Percentiles rank a stretch among this genome's conserved stretches.
Evolutionary conservation across 2,113 vertebrate genomes (phyloP).

Genomic region (Seriola quinqueradiata): DNA sequence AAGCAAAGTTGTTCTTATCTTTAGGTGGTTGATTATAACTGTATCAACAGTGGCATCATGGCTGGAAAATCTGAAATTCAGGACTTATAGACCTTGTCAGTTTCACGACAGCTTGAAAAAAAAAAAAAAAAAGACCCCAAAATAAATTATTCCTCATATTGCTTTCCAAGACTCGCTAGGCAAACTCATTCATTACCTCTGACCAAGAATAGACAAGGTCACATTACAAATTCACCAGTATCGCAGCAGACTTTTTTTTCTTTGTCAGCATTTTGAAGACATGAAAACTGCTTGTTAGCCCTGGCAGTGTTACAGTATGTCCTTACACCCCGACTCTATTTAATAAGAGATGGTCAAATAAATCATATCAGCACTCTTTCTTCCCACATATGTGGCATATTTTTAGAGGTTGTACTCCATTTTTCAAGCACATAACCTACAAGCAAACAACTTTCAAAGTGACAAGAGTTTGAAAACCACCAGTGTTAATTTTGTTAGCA

Average conservation of each 20-base stretch:
- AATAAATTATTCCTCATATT: constrained; percentile 51
- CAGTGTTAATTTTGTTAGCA: no score
- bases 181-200: constrained; percentile 63
- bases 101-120: constrained; percentile 40
- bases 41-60: constrained; percentile 11
- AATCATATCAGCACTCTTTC: constrained; percentile 17
- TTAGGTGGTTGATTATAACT: constrained; percentile 28
- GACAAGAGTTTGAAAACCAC: background rate
- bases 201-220: constrained; percentile 62
- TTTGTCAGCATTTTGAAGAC: constrained; percentile 49
- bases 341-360: constrained; percentile 20
- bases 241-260: constrained; percentile 20
- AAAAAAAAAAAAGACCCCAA: constrained; percentile 3
- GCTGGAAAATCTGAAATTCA: constrained; percentile 33
- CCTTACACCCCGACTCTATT: constrained; percentile 19
- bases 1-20: constrained; percentile 22
- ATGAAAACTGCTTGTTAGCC: constrained; percentile 38
- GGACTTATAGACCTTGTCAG: constrained; percentile 28
- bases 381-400: background rate
- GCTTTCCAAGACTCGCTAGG: constrained; percentile 49
- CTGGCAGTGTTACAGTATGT: constrained; percentile 25
- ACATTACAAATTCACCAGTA: constrained; percentile 45
- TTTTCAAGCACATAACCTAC: background rate
- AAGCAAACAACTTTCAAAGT: background rate
- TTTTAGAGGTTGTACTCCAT: background rate